Conservation (phyloP, 2,113 vertebrate species). For the Pionites leucogaster region DNA sequence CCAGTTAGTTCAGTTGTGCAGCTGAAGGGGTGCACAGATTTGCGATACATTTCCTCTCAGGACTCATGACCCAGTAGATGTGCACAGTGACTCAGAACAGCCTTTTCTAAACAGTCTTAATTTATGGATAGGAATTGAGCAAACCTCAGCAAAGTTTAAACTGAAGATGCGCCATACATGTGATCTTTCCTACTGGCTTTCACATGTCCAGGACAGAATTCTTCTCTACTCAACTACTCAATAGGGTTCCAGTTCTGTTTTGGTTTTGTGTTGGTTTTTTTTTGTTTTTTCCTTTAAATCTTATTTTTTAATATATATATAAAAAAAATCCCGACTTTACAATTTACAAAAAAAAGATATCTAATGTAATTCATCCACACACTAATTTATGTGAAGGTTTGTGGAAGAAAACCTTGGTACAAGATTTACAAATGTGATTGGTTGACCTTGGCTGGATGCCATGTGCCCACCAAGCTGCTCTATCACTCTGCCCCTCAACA, state of each 20-base stretch:
- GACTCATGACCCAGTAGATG: background rate
- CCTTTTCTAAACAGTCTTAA: background rate
- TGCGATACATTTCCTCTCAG: background rate
- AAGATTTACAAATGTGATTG: background rate
- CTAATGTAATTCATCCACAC: background rate
- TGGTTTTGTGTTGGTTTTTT: background rate
- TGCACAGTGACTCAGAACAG: background rate
- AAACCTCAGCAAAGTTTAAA: background rate
- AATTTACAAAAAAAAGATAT: background rate
- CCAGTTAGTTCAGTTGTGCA: background rate
- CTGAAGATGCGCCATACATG: background rate
- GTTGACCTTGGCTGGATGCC: background rate
- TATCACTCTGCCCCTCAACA: background rate
- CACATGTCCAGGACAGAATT: background rate
- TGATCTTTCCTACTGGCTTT: background rate
- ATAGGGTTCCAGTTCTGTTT: background rate
- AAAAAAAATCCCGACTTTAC: background rate
- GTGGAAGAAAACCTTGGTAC: background rate
- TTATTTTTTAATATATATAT: background rate
- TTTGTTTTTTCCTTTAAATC: background rate
- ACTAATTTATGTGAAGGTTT: background rate
- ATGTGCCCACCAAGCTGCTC: background rate
- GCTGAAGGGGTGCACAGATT: background rate
- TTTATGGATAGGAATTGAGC: background rate
- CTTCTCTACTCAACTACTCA: background rate